Evolutionary conservation across 2,113 vertebrate genomes (phyloP), one percentile per base, ranked within the genome.

Genomic region (Meleagris gallopavo): DNA sequence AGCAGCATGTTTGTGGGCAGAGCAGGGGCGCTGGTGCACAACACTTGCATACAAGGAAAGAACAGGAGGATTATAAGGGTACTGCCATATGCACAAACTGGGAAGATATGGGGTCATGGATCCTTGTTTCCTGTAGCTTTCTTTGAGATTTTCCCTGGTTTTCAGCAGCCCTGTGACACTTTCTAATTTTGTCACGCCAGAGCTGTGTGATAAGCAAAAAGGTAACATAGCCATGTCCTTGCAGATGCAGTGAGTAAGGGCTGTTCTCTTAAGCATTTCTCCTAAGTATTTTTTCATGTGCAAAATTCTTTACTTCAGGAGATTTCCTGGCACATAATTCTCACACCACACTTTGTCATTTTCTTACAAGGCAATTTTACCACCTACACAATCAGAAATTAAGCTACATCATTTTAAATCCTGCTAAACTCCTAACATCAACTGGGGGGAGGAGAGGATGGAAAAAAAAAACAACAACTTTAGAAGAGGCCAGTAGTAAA

Each of bases 1-100:
- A 19, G 36, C 21, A 43, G 61, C 22, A 40, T 1, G 16, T 3
- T 3, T 5, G 7, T n/a, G 38, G 22, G 13, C 32, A 78, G 58
- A 46, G 13, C 4, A 61, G 24, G 21, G 27, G 9, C 19, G 55
- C 24, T 0, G 0, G 2, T 14, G 13, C 1, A 1, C 0, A 0
- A 20, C 3, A 6, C 9, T 24, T 4, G 0, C 0, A 9, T 4
- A 18, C n/a, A n/a, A 62, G 19, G 52, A 21, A 8, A 6, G 0
- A 1, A 9, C 18, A 64, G 57, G 1, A 72, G 17, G 14, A 60
- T 11, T 7, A 32, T 21, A 12, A 9, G 0, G 13, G 16, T 19
- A 29, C 11, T 13, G 11, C 3, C 7, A 22, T 70, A 41, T 29
- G 61, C 8, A 36, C 5, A 21, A 34, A 50, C 17, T 6, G 4